Conservation (phyloP, 2,797 vertebrate genomes). For the Falco berigora region DNA sequence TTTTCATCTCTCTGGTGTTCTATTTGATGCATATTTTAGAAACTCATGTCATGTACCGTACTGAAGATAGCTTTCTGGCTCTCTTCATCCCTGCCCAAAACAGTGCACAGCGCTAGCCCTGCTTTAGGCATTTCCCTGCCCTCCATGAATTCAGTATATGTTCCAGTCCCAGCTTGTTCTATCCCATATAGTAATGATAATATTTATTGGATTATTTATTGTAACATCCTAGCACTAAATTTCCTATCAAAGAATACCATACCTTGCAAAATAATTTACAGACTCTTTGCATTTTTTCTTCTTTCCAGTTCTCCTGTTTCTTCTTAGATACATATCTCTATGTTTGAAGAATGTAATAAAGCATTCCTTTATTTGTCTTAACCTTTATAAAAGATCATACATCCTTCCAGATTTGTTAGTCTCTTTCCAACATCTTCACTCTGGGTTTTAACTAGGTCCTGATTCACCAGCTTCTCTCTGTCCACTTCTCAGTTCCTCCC, state of each 20-base stretch:
- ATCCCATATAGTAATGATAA: neutral
- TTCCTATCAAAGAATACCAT: neutral
- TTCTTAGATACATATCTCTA: neutral
- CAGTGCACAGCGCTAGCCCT: neutral
- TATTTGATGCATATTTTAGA: slow-evolving; percentile 30
- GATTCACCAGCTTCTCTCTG: neutral
- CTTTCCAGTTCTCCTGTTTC: neutral
- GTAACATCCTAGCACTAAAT: neutral
- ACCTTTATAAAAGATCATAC: neutral
- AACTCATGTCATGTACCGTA: neutral
- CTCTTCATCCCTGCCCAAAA: neutral
- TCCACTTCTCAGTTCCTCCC: neutral
- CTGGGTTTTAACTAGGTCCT: neutral
- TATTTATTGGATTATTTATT: neutral
- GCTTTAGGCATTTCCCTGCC: neutral
- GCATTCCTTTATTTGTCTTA: neutral
- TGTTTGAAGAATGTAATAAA: neutral
- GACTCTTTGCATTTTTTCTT: neutral
- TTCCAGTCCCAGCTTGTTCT: neutral
- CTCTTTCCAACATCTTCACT: neutral
- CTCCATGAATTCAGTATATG: neutral
- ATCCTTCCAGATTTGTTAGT: neutral
- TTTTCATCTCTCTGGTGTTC: neutral
- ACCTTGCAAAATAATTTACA: neutral
- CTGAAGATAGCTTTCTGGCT: neutral